Percentiles rank a stretch among this genome's conserved stretches.
Conservation (phyloP, 2,113 vertebrate species). For the Promerops cafer region DNA sequence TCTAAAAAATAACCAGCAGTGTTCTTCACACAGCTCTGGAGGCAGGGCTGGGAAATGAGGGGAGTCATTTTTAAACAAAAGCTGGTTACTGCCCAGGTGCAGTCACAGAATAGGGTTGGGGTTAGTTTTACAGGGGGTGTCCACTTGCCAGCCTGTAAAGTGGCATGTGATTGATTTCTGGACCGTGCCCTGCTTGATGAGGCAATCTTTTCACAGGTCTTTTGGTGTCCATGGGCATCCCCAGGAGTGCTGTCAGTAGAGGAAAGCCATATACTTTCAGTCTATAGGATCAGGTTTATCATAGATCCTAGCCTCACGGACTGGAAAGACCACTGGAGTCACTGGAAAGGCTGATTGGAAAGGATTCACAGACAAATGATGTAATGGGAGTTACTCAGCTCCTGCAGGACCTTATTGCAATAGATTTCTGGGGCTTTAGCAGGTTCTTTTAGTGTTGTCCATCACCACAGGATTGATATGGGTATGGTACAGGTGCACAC, state of each 20-base stretch:
- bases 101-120: background rate
- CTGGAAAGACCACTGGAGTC: background rate
- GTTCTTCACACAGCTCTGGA: background rate
- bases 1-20: background rate
- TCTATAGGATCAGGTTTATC: background rate
- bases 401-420: background rate
- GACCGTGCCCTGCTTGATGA: fast-evolving
- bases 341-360: background rate
- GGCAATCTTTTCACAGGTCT: background rate
- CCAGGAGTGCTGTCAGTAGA: background rate
- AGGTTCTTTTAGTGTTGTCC: background rate
- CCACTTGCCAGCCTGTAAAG: background rate
- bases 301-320: background rate
- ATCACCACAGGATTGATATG: background rate
- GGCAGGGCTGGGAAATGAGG: background rate
- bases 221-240: background rate
- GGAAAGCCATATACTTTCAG: background rate
- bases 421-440: background rate
- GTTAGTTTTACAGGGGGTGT: background rate
- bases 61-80: background rate
- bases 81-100: background rate
- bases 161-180: background rate
- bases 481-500: background rate
- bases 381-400: background rate
- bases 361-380: background rate